Conservation (phyloP, 2,888 invertebrate species). For the Oscheius sp. region DNA sequence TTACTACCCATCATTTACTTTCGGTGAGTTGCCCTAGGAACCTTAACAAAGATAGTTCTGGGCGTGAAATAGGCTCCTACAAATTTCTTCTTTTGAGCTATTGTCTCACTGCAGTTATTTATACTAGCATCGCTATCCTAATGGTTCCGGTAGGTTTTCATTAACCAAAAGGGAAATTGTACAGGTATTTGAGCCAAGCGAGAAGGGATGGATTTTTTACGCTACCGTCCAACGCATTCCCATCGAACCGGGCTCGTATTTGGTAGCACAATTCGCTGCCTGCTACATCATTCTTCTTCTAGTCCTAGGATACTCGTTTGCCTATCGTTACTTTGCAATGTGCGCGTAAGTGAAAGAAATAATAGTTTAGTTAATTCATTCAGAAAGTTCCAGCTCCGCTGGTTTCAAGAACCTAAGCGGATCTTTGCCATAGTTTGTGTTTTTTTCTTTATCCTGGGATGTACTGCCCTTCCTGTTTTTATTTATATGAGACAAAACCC, state of each 20-base stretch:
- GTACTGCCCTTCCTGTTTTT: background rate
- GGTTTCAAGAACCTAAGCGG: conserved; percentile 3
- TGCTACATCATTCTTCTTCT: conserved; percentile 3
- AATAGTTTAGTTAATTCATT: background rate
- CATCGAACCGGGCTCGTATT: background rate
- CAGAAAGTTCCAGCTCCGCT: background rate
- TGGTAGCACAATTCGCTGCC: background rate
- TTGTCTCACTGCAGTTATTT: conserved; percentile 1
- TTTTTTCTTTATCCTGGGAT: background rate
- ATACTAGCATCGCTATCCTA: background rate
- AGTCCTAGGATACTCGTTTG: conserved; percentile 1
- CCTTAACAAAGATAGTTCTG: background rate
- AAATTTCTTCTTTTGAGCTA: conserved; percentile 3
- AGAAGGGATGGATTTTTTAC: conserved; percentile 19
- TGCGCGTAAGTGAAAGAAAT: conserved; percentile 10
- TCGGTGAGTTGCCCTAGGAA: background rate
- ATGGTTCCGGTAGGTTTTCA: conserved; percentile 5
- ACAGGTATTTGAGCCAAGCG: conserved; percentile 14
- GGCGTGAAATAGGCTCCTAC: conserved; percentile 14
- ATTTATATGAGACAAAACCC: background rate
- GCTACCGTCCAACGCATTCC: conserved; percentile 8
- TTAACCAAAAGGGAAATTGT: background rate
- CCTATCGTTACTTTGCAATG: conserved; percentile 12
- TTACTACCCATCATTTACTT: background rate
- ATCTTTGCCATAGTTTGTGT: background rate